Base-by-base conservation (phyloP, 2,888 invertebrate species). In the Plebejus melissa region DNA sequence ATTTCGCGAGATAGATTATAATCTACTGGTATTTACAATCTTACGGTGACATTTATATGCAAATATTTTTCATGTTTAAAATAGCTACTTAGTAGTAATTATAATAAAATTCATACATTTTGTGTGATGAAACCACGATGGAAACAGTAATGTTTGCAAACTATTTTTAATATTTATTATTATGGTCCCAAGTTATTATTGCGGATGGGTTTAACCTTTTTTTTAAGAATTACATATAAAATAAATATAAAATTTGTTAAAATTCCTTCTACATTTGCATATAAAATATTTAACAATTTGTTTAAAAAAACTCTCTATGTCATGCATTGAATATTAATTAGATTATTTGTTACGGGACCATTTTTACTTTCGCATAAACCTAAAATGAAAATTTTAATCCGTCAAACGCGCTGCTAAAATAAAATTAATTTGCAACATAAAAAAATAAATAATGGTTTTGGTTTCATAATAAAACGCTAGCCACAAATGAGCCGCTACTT, bases 101-200 rank as follows among this genome's bases (percentile, higher is more conserved):
- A 54, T 16, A 54, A 54, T 54, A 16, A 54, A 54, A 54, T 54
- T 54, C 13, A 16, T 54, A 54, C 13, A 16, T 54, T 50, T 13
- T 54, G 16, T 16, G 1, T 16, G 1, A 54, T 54, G 54, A 54
- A 54, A 54, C 4, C 4, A 54, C 54, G 4, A 54, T 0, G 11
- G 16, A 16, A 54, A 54, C 16, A 54, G 16, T 54, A 54, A 4
- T 54, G 54, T 54, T 50, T 16, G 54, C 54, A 54, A 13, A 54
- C 16, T 16, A 54, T 54, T 54, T 54, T 16, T 54, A 16, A 54
- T 28, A 57, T 58, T 28, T 75, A 70, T 70, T 58, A 75, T 13
- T 36, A 75, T 71, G 75, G 75, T 75, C 75, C 75, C 75, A 75
- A 57, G 57, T 70, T 38, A 50, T 13, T 75, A 75, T 75, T 70